Evolutionary conservation across 2,888 invertebrate species (phyloP).

Genomic region (Julus scandinavius): DNA sequence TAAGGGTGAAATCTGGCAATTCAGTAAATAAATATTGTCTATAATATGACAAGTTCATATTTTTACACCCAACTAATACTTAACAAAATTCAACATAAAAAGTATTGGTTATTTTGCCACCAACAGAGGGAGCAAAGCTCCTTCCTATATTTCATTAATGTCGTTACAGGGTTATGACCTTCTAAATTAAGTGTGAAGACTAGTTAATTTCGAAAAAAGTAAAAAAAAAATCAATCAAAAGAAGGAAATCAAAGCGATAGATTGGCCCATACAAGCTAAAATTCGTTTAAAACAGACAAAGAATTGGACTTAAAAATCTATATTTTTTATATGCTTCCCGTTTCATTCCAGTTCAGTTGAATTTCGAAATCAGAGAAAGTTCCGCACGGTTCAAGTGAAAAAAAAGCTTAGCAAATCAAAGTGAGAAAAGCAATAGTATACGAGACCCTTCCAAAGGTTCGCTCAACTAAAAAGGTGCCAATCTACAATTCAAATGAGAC

Average conservation of each 20-base stretch:
- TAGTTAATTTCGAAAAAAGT: neutral
- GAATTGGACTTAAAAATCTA: slow-evolving; percentile 26
- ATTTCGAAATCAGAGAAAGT: slow-evolving; percentile 30
- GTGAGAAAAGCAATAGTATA: slow-evolving; percentile 9
- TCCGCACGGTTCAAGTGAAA: slow-evolving; percentile 15
- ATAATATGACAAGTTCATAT: no score
- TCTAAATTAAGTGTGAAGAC: neutral
- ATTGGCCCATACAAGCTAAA: neutral
- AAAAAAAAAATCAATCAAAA: neutral
- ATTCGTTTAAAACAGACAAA: slow-evolving; percentile 38
- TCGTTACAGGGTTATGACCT: no score
- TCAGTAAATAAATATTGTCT: no score
- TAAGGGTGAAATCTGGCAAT: no score
- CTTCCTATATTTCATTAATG: no score
- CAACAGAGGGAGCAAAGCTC: no score
- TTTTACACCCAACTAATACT: no score
- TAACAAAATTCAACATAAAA: no score
- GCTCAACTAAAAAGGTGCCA: slow-evolving; percentile 27
- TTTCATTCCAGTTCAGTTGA: slow-evolving; percentile 8
- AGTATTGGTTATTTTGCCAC: no score
- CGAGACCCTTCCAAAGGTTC: neutral
- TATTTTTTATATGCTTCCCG: neutral
- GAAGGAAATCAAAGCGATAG: neutral
- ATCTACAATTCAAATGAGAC: slow-evolving; percentile 21
- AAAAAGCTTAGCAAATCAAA: slow-evolving; percentile 9